phyloP scores from a whole-genome alignment of 1,140 invertebrate species.

The Drosophila murphyi region DNA sequence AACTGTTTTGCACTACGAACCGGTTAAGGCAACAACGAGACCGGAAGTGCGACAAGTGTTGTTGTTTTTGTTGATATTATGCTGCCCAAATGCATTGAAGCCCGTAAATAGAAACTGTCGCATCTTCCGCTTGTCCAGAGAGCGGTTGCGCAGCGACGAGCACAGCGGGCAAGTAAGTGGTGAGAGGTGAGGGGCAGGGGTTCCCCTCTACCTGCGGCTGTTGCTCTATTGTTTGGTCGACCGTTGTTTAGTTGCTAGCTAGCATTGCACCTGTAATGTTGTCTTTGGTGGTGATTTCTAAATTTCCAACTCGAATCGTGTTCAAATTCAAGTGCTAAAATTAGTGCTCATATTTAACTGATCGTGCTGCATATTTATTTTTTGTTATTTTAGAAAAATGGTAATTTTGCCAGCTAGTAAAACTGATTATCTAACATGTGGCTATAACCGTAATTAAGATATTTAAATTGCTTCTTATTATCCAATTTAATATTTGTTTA shows the following conservation, averaged over 20 bases:
- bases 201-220: constrained; percentile 31
- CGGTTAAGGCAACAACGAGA: constrained; percentile 47
- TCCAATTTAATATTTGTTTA: constrained; percentile 42
- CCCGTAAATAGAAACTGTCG: constrained; percentile 77
- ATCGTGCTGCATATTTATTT: constrained; percentile 3
- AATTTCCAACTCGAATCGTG: background rate
- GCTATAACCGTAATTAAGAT: constrained; percentile 6
- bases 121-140: constrained; percentile 50
- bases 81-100: constrained; percentile 84
- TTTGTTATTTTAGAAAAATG: constrained; percentile 8
- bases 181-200: background rate
- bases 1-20: constrained; percentile 49
- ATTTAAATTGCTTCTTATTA: constrained; percentile 28
- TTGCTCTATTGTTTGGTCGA: constrained; percentile 53
- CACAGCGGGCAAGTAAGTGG: background rate
- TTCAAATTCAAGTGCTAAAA: constrained; percentile 18
- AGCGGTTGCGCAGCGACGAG: constrained; percentile 67
- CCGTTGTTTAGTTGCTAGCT: constrained; percentile 56
- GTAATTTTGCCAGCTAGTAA: constrained; percentile 7
- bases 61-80: constrained; percentile 50
- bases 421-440: background rate
- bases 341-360: background rate
- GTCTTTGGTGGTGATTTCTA: constrained; percentile 63
- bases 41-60: constrained; percentile 42
- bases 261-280: constrained; percentile 70